Evolutionary conservation across 2,797 vertebrate species (phyloP), one percentile per base, ranked within the genome.

Genomic region (Garrulus glandarius): DNA sequence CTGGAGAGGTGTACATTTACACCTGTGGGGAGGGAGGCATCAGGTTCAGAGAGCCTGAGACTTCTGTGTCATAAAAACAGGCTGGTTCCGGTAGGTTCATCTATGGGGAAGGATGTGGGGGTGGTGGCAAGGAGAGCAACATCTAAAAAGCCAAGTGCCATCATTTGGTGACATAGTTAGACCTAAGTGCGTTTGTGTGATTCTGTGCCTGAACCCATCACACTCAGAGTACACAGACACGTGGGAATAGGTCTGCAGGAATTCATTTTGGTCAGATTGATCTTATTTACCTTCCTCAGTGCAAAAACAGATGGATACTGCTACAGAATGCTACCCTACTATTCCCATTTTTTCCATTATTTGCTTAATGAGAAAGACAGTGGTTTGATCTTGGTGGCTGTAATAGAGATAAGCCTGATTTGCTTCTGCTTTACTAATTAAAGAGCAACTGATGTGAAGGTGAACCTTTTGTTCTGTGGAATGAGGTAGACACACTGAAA

Each of bases 31-130:
- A 50, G 21, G 20, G n/a, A 68, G 24, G 22, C 26, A 32, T 11
- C 19, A 20, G 29, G 5, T 39, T 87, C 44, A 64, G 34, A 49
- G 21, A 70, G 27, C 26, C 60, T 15, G 22, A 78, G 13, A 36
- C 4, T 52, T 30, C 6, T n/a, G 17, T 49, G 15, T n/a, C 57
- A 26, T 2, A 36, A 26, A 87, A 69, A 30, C 69, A 9, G 26
- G 21, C 27, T 60, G 39, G 4, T 30, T 68, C 23, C 49, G 26
- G 53, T 53, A 46, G 18, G 32, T 24, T 55, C 50, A 69, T 44
- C n/a, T 69, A 1, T 41, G 59, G n/a, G 32, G 34, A n/a, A 19
- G 6, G 26, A 26, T 0, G 0, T 13, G 32, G 8, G 5, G 4
- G 19, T 27, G 52, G 39, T 4, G 9, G 57, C 16, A 84, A 71